Evolutionary conservation across 2,888 invertebrate genomes (phyloP).

Genomic region (Tachina grossa): DNA sequence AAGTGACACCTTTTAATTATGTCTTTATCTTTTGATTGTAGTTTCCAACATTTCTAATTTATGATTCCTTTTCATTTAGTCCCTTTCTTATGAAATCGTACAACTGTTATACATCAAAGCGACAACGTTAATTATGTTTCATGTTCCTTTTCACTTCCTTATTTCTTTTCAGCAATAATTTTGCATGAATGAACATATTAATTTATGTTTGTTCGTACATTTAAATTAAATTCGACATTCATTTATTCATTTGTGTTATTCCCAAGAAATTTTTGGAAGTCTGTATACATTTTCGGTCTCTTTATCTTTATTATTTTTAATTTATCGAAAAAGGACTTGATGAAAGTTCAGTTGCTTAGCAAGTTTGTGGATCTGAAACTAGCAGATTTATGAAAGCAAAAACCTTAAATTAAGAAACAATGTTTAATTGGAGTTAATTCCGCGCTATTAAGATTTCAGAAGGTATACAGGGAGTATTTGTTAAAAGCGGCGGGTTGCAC

Average conservation of each 20-base stretch:
- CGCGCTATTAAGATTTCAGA: too few relatives aligned
- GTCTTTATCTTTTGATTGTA: conserved; percentile 47
- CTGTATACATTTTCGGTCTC: neutral
- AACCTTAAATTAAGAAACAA: too few relatives aligned
- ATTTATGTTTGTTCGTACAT: neutral
- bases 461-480: too few relatives aligned
- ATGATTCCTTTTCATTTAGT: conserved; percentile 58
- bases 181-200: conserved; percentile 31
- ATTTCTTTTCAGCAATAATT: neutral
- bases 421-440: too few relatives aligned
- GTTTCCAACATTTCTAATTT: conserved; percentile 48
- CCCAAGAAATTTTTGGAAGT: neutral
- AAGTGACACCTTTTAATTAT: conserved; percentile 70
- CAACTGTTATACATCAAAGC: conserved; percentile 37
- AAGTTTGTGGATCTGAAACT: too few relatives aligned
- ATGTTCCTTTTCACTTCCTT: conserved; percentile 16
- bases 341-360: too few relatives aligned
- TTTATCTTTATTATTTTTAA: neutral
- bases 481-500: too few relatives aligned
- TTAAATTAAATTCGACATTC: conserved; percentile 5
- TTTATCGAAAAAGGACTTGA: too few relatives aligned
- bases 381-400: too few relatives aligned
- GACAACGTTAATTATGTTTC: conserved; percentile 59
- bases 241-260: neutral
- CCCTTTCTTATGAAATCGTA: conserved; percentile 13